These are phyloP conservation scores for Leucoraja erinaceus DNA, from an alignment of 2,113 vertebrate species.

Conservation along the genomic window DNA sequence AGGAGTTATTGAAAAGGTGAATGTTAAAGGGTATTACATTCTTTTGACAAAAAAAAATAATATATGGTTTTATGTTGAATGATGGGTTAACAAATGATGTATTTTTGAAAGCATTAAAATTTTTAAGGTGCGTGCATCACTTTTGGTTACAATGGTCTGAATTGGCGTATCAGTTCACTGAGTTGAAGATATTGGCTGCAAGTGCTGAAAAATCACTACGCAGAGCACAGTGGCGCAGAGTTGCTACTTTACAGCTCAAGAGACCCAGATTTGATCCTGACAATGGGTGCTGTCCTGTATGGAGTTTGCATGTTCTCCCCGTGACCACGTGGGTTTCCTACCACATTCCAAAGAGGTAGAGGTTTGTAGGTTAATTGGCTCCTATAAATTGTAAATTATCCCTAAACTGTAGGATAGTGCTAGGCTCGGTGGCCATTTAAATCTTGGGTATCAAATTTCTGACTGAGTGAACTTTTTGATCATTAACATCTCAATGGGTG, in stretches of 20 bases:
- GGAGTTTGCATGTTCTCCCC: too few relatives aligned
- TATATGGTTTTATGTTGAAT: neutral
- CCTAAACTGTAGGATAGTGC: too few relatives aligned
- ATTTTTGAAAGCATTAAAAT: constrained; percentile 1
- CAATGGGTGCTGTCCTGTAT: too few relatives aligned
- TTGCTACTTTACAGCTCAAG: too few relatives aligned
- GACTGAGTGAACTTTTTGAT: neutral
- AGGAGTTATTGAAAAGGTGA: neutral
- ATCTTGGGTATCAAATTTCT: neutral
- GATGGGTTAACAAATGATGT: neutral
- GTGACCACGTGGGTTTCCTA: too few relatives aligned
- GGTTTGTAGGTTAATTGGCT: too few relatives aligned
- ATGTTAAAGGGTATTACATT: constrained; percentile 5
- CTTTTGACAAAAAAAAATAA: neutral
- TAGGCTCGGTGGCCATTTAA: neutral
- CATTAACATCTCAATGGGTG: neutral
- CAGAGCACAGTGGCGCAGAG: too few relatives aligned
- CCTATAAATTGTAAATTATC: too few relatives aligned
- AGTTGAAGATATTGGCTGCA: neutral
- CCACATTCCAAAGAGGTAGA: too few relatives aligned
- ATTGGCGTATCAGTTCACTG: neutral
- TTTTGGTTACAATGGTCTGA: neutral
- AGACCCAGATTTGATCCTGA: too few relatives aligned
- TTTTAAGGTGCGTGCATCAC: neutral
- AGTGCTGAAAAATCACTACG: too few relatives aligned